phyloP scores from a whole-genome alignment of 2,888 invertebrate species.

The Latrodectus hesperus region DNA sequence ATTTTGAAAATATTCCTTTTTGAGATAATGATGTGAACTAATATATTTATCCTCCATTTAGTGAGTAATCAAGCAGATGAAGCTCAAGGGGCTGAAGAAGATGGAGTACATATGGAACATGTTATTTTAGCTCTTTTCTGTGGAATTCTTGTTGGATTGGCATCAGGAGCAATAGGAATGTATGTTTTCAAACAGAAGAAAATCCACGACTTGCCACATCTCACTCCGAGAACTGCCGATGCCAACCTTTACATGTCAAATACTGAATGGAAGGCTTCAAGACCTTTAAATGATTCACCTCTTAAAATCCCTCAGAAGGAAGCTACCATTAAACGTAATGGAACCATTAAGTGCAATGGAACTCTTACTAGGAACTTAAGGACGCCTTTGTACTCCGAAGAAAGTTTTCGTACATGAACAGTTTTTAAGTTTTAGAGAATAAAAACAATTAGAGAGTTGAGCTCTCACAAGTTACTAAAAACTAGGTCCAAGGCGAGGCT shows the following conservation, averaged over 20 bases:
- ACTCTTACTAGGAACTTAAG: constrained; percentile 62
- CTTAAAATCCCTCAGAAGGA: constrained; percentile 51
- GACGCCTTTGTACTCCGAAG: constrained; percentile 63
- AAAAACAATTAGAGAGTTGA: not conserved
- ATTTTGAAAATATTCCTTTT: no score
- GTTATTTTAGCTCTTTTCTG: constrained; percentile 56
- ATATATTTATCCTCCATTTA: constrained; percentile 4
- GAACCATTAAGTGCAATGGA: constrained; percentile 37
- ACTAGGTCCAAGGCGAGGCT: constrained; percentile 8
- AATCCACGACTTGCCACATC: constrained; percentile 50
- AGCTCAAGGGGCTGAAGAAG: constrained; percentile 50
- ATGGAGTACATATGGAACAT: constrained; percentile 62
- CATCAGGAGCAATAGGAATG: constrained; percentile 53
- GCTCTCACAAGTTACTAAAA: not conserved
- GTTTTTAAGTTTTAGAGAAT: not conserved
- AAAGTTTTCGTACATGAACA: constrained; percentile 57
- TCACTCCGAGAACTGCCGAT: constrained; percentile 51
- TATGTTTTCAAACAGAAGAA: constrained; percentile 65
- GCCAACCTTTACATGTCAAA: constrained; percentile 63
- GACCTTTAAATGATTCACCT: constrained; percentile 45
- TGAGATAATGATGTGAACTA: no score
- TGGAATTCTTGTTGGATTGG: constrained; percentile 49
- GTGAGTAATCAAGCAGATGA: constrained; percentile 34
- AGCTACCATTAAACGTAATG: constrained; percentile 57
- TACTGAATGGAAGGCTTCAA: constrained; percentile 53